phyloP scores from a whole-genome alignment of 2,797 vertebrate genomes.

The Podarcis siculus region DNA sequence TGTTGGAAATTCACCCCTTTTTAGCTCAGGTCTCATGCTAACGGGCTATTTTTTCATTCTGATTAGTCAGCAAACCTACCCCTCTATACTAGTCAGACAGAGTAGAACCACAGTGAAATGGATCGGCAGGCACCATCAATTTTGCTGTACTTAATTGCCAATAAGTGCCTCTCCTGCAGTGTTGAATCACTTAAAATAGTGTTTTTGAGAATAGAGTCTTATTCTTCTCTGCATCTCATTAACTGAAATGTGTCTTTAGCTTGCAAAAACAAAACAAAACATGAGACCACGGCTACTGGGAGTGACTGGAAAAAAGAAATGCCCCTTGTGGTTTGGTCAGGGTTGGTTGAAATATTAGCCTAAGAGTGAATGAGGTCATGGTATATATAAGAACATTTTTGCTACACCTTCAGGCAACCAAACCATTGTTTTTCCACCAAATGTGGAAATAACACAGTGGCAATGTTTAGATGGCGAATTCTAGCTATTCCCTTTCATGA shows the following conservation, averaged over 20 bases:
- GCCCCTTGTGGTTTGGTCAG: not conserved
- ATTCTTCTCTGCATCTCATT: slow-evolving; percentile 55
- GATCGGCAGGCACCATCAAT: not conserved
- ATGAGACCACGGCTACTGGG: slow-evolving; percentile 17
- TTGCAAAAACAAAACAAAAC: slow-evolving; percentile 39
- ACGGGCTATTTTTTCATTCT: not conserved
- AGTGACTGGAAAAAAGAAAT: slow-evolving; percentile 32
- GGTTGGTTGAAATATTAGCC: slow-evolving; percentile 53
- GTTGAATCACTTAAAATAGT: not conserved
- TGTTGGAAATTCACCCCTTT: not conserved
- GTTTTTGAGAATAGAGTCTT: slow-evolving; percentile 1
- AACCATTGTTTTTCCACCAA: slow-evolving; percentile 43
- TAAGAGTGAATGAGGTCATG: slow-evolving; percentile 60
- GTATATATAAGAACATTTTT: slow-evolving; percentile 49
- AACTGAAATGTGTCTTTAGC: slow-evolving; percentile 51
- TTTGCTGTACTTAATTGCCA: slow-evolving; percentile 11
- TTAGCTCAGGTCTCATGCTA: not conserved
- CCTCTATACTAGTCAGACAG: not conserved
- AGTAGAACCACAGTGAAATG: not conserved
- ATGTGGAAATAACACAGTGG: slow-evolving; percentile 50
- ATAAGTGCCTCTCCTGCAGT: not conserved
- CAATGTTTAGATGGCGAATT: slow-evolving; percentile 30
- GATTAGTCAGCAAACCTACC: not conserved
- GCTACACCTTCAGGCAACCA: slow-evolving; percentile 46
- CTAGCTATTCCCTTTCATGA: slow-evolving; percentile 48